These are phyloP conservation scores for Procambarus clarkii DNA, from an alignment of 1,140 invertebrate genomes.

Conservation along the genomic window DNA sequence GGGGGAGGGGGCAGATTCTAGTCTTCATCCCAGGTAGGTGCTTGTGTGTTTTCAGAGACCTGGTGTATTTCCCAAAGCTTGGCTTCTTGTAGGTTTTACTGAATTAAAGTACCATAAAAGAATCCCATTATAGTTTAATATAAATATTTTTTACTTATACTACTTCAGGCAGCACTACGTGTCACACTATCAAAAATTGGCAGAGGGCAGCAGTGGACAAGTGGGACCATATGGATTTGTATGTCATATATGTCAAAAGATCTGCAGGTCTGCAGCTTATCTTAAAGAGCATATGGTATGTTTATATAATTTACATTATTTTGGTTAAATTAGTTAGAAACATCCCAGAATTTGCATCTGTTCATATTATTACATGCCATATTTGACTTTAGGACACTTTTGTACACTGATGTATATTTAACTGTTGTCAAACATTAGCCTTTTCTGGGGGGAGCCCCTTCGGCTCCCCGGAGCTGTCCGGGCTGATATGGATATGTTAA, in stretches of 20 bases:
- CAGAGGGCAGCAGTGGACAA: conserved; percentile 24
- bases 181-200: conserved; percentile 43
- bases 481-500: too few relatives aligned
- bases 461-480: too few relatives aligned
- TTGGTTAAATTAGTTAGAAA: neutral
- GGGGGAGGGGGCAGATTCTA: too few relatives aligned
- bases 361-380: neutral
- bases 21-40: too few relatives aligned
- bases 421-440: too few relatives aligned
- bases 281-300: conserved; percentile 72
- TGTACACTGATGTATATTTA: too few relatives aligned
- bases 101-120: neutral
- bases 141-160: neutral
- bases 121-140: neutral
- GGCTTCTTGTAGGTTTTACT: too few relatives aligned
- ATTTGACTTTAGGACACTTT: too few relatives aligned
- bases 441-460: too few relatives aligned
- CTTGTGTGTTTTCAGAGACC: too few relatives aligned
- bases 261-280: conserved; percentile 76
- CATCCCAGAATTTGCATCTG: neutral
- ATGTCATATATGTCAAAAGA: conserved; percentile 75
- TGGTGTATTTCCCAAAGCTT: too few relatives aligned
- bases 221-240: conserved; percentile 60
- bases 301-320: neutral
- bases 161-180: conserved; percentile 52